phyloP scores from a whole-genome alignment of 2,888 invertebrate species.

The Drosophila diplacantha region DNA sequence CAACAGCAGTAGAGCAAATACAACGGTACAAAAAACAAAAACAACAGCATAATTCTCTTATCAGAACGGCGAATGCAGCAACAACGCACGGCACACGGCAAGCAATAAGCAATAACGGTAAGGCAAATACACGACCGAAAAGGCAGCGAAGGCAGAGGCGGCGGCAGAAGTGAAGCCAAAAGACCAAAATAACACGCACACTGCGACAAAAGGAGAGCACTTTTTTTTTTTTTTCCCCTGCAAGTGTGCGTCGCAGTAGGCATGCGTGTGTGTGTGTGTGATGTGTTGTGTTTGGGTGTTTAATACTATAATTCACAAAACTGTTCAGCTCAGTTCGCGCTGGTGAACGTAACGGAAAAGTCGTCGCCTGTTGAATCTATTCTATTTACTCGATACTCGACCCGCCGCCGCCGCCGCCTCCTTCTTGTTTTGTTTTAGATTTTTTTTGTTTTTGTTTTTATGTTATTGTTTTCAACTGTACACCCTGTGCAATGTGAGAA shows the following conservation, averaged over 20 bases:
- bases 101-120: conserved; percentile 9
- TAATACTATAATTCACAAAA: conserved; percentile 68
- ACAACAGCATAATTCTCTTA: conserved; percentile 9
- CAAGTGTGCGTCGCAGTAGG: conserved; percentile 7
- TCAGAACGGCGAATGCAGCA: conserved; percentile 18
- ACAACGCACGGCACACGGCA: conserved; percentile 1
- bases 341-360: conserved; percentile 69
- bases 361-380: conserved; percentile 45
- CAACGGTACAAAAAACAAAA: conserved; percentile 12
- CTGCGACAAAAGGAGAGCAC: conserved; percentile 32
- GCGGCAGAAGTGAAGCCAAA: conserved; percentile 16
- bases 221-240: conserved; percentile 1
- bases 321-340: conserved; percentile 67
- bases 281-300: conserved; percentile 42
- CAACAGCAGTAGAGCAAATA: conserved; percentile 19
- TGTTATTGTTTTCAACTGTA: conserved; percentile 14
- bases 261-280: conserved; percentile 2
- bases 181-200: conserved; percentile 57
- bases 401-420: conserved; percentile 1
- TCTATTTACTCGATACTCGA: conserved; percentile 28
- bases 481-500: not conserved
- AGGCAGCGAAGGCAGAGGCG: conserved; percentile 9
- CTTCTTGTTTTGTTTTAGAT: conserved; percentile 19
- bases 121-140: conserved; percentile 12
- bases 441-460: conserved; percentile 9